Conservation (phyloP, 2,113 vertebrate species). For the Lipotes vexillifer region DNA sequence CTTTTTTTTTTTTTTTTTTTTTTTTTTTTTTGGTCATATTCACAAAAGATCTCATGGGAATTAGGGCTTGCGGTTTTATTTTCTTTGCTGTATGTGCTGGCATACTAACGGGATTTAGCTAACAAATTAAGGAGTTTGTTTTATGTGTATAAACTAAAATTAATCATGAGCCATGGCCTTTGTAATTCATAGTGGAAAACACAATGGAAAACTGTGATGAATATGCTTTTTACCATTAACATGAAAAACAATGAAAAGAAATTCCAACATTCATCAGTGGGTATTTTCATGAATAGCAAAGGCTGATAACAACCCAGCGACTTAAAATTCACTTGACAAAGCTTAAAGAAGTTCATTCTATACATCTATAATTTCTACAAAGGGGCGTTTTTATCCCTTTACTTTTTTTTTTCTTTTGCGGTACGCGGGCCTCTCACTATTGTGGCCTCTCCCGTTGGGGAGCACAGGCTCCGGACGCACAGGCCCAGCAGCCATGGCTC, state of each 20-base stretch:
- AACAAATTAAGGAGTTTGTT: slow-evolving; percentile 1
- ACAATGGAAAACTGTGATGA: background rate
- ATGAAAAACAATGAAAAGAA: background rate
- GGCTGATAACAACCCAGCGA: background rate
- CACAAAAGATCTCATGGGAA: background rate
- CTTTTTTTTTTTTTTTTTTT: background rate
- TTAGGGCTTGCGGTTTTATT: background rate
- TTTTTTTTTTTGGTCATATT: background rate
- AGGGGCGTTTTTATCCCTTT: background rate
- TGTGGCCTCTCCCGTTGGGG: no score
- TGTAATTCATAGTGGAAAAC: background rate
- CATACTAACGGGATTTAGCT: background rate
- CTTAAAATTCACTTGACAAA: slow-evolving; percentile 34
- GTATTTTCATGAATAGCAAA: background rate
- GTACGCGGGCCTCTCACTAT: no score
- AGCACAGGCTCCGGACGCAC: no score
- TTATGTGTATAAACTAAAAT: background rate
- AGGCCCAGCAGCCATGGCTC: no score
- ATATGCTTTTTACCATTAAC: background rate
- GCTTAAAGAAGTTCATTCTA: background rate
- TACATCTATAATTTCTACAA: background rate
- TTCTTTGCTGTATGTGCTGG: background rate
- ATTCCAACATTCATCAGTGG: background rate
- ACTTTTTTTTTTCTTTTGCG: background rate
- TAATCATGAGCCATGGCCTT: background rate